Percentiles rank a stretch among this genome's conserved stretches.
phyloP scores from a whole-genome alignment of 2,113 vertebrate species.

The Sarotherodon lohbergeri region DNA sequence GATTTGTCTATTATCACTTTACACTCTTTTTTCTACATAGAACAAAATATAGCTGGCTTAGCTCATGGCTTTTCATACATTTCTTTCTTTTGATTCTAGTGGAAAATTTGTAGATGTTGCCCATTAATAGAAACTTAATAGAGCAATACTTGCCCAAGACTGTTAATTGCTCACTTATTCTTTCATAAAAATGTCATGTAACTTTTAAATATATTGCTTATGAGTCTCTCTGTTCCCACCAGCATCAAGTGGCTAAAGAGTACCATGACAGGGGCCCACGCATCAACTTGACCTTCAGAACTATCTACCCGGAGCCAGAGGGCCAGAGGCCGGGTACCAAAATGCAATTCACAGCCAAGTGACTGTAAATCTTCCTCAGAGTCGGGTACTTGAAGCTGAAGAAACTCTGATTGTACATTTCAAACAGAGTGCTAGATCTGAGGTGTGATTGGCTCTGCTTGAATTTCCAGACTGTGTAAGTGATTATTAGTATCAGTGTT shows the following conservation, averaged over 20 bases:
- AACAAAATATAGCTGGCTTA: background rate
- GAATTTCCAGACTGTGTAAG: background rate
- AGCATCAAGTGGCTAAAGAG: slow-evolving; percentile 95
- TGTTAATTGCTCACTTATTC: background rate
- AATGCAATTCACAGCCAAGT: background rate
- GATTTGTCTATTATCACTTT: background rate
- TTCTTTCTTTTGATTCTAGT: background rate
- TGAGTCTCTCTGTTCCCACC: background rate
- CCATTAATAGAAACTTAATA: background rate
- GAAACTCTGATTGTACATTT: background rate
- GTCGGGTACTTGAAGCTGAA: background rate
- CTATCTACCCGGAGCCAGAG: slow-evolving; percentile 73
- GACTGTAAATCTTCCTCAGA: background rate
- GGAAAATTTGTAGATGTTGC: background rate
- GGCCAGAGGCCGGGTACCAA: slow-evolving; percentile 21
- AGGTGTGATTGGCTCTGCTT: background rate
- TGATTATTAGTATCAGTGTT: background rate
- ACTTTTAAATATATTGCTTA: background rate
- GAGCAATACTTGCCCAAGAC: background rate
- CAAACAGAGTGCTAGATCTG: background rate
- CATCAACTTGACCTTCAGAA: slow-evolving; percentile 93
- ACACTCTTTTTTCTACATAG: background rate
- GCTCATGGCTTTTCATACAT: background rate
- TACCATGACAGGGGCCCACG: slow-evolving; percentile 86
- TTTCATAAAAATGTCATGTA: background rate